phyloP scores from a whole-genome alignment of 2,888 invertebrate species.

The Mesopsocus fuscifrons region DNA sequence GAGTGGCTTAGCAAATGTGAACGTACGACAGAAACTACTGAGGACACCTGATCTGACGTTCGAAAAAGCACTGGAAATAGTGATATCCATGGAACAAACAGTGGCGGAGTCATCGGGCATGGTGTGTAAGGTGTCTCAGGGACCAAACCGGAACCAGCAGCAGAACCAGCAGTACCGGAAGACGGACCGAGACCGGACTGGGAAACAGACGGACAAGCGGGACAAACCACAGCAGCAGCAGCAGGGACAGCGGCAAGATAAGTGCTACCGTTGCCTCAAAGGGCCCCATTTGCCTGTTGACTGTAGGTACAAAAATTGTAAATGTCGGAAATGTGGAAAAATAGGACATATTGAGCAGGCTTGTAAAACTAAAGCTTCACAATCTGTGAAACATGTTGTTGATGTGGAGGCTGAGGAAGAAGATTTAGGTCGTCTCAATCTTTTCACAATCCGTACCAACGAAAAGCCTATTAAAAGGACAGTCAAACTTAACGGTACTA shows the following conservation, averaged over 20 bases:
- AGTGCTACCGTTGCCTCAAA: not conserved
- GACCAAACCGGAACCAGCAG: no score
- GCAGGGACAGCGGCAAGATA: no score
- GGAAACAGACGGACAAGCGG: no score
- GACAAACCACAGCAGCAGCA: no score
- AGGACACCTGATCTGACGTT: not conserved
- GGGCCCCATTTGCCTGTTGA: not conserved
- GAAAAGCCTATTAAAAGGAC: not conserved
- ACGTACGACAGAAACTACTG: not conserved
- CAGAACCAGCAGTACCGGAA: no score
- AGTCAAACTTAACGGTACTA: not conserved
- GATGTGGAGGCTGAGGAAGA: not conserved
- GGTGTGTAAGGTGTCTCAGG: no score
- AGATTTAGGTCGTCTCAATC: not conserved
- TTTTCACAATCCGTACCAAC: not conserved
- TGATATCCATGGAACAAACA: conserved; percentile 2
- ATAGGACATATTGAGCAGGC: not conserved
- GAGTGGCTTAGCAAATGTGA: not conserved
- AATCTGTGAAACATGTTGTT: not conserved
- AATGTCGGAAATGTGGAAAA: not conserved
- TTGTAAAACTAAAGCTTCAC: not conserved
- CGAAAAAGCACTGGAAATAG: not conserved
- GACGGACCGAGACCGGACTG: no score
- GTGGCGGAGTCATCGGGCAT: no score
- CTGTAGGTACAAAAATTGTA: not conserved